Conservation (phyloP, 2,113 vertebrate genomes). For the Trogon surrucura region DNA sequence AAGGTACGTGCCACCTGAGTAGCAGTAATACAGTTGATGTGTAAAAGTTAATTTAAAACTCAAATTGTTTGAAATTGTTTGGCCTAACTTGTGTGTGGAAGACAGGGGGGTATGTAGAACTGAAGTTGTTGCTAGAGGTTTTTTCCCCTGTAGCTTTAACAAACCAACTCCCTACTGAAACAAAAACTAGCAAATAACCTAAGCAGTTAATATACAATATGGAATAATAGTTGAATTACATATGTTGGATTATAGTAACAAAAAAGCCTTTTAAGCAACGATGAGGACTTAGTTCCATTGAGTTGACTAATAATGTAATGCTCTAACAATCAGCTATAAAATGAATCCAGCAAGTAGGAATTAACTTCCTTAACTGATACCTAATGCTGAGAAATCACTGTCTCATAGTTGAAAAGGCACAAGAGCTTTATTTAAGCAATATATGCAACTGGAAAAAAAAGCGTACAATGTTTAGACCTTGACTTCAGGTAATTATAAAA, state of each 20-base stretch:
- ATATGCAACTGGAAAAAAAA: background rate
- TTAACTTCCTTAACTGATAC: background rate
- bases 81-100: rapidly evolving
- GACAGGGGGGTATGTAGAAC: background rate
- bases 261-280: background rate
- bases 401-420: background rate
- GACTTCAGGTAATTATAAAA: background rate
- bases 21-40: background rate
- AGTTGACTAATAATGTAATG: background rate
- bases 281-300: background rate
- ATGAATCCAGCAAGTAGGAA: background rate
- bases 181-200: background rate
- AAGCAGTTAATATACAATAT: background rate
- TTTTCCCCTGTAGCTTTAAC: background rate
- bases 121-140: background rate
- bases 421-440: background rate
- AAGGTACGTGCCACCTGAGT: background rate
- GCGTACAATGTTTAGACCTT: background rate
- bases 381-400: background rate
- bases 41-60: background rate
- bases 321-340: background rate
- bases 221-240: background rate
- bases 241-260: background rate
- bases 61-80: background rate
- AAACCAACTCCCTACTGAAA: background rate